Evolutionary conservation across 2,113 vertebrate species (phyloP), one percentile per base, ranked within the genome.

Genomic region (Desmodus rotundus): DNA sequence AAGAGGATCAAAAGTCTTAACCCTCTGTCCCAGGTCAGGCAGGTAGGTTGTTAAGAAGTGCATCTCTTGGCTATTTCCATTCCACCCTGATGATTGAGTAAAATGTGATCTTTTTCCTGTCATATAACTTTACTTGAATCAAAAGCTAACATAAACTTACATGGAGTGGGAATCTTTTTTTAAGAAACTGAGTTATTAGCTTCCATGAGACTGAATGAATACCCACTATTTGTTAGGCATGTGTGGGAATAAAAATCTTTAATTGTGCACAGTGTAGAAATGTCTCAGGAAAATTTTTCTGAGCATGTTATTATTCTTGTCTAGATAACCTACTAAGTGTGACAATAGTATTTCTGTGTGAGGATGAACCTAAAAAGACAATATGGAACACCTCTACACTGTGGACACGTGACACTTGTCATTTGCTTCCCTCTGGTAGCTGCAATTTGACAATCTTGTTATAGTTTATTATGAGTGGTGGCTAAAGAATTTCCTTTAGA

Each of bases 191-290:
- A 5, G 28, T 31, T 94, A 87, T 83, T 24, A 58, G n/a, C 11
- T 65, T 95, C 31, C 73, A 22, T 81, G 82, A 45, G 43, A 36
- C 43, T 28, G 67, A 72, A 24, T 82, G 63, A 84, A 33, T 76
- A 11, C 9, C 8, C 17, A 50, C 4, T 26, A 43, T 74, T 78
- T 80, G n/a, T 65, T 80, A 80, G 43, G 33, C 1, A 5, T 16
- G 45, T 15, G 12, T 84, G 58, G 56, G 92, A 95, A 87, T 84
- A 89, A 93, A 91, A 81, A 52, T 36, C 22, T 89, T 87, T 89
- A 89, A 74, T 36, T 77, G 76, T 87, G 24, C 5, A 52, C 26
- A 14, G 33, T 76, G 89, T 45, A 76, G 50, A 89, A 92, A 43
- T 63, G 20, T 76, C 54, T 83, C 17, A 92, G 45, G 22, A 83